Conservation (phyloP, 2,797 vertebrate species). For the Pangasius larnaudii region DNA sequence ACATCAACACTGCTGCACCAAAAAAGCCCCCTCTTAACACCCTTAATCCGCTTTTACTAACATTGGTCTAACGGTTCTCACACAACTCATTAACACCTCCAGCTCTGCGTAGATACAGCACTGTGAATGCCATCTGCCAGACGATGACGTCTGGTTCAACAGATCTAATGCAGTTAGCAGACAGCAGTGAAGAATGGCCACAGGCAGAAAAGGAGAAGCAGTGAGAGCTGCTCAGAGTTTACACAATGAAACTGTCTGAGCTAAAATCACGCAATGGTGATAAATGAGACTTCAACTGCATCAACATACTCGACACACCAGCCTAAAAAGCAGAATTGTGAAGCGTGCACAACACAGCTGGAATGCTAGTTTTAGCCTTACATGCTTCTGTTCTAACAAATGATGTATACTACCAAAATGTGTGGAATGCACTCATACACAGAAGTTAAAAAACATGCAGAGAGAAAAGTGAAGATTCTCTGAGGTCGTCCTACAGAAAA, state of each 20-base stretch:
- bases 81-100: conserved; percentile 16
- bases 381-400: background rate
- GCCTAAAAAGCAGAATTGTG: background rate
- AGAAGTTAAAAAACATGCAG: background rate
- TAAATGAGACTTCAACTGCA: background rate
- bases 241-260: background rate
- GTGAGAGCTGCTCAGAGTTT: background rate
- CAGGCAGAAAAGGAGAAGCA: background rate
- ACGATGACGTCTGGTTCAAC: background rate
- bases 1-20: background rate
- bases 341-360: background rate
- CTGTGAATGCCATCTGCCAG: background rate
- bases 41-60: conserved; percentile 3
- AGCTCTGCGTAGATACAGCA: background rate
- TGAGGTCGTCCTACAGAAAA: background rate
- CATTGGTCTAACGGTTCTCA: background rate
- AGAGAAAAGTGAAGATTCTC: background rate
- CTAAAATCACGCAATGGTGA: background rate
- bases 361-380: background rate
- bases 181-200: background rate
- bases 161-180: background rate
- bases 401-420: background rate
- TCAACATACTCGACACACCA: background rate
- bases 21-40: conserved; percentile 11
- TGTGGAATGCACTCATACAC: background rate